Conservation (phyloP, 2,888 invertebrate genomes). For the Drosophila phalerata region DNA sequence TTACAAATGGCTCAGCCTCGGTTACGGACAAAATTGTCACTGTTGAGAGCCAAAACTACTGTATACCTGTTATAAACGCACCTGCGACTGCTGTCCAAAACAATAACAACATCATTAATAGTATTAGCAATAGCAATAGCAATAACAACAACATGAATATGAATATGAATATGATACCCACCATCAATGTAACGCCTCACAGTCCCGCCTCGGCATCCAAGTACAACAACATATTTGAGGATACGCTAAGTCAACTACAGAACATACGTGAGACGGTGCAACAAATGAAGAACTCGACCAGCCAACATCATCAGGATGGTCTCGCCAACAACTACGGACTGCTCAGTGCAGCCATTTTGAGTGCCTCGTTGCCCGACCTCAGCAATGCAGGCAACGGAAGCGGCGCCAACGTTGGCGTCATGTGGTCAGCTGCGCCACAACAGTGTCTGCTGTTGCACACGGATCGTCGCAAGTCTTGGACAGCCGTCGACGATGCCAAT, state of each 20-base stretch:
- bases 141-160: constrained; percentile 62
- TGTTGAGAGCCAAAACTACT: constrained; percentile 80
- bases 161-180: constrained; percentile 89
- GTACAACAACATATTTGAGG: constrained; percentile 88
- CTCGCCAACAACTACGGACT: constrained; percentile 77
- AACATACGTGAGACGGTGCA: constrained; percentile 86
- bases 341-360: constrained; percentile 75
- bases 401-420: constrained; percentile 51
- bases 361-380: constrained; percentile 84
- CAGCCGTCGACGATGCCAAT: constrained; percentile 91
- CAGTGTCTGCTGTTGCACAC: constrained; percentile 84
- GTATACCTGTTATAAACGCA: constrained; percentile 83
- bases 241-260: constrained; percentile 85
- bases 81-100: constrained; percentile 52
- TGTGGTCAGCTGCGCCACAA: constrained; percentile 84
- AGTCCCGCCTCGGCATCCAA: constrained; percentile 92
- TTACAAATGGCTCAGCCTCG: constrained; percentile 42
- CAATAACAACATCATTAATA: constrained; percentile 45
- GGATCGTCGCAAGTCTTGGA: constrained; percentile 92
- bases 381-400: constrained; percentile 68
- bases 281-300: constrained; percentile 85
- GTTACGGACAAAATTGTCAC: constrained; percentile 41
- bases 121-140: constrained; percentile 61
- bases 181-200: constrained; percentile 95
- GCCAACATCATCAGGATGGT: constrained; percentile 82